Evolutionary conservation across 2,797 vertebrate species (phyloP).

Genomic region (Gallinago nigripennis): DNA sequence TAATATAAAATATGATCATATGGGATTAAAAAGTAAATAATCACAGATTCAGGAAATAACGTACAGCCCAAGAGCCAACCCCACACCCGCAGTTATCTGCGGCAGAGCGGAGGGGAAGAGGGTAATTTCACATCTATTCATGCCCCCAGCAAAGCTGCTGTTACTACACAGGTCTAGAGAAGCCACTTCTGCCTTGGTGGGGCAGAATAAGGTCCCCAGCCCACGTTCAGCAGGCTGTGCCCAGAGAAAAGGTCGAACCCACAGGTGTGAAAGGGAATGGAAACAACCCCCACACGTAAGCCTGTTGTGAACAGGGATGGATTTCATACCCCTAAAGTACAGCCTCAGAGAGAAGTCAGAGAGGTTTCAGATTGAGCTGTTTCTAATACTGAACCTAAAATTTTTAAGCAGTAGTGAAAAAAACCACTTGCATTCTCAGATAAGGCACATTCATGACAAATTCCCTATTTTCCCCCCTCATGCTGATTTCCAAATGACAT

Average conservation of each 20-base stretch:
- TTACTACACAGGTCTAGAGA: background rate
- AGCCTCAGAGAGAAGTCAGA: background rate
- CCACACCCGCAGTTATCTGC: background rate
- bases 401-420: background rate
- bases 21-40: background rate
- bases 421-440: background rate
- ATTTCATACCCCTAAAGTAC: fast-evolving
- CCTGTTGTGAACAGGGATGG: background rate
- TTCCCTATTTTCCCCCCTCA: background rate
- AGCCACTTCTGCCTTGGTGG: background rate
- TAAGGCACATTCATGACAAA: background rate
- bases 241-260: background rate
- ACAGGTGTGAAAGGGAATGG: background rate
- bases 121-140: background rate
- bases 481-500: background rate
- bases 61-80: background rate
- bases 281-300: background rate
- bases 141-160: background rate
- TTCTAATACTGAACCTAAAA: background rate
- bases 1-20: background rate
- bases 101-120: background rate
- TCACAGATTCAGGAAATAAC: background rate
- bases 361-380: background rate
- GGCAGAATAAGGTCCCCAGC: background rate
- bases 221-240: fast-evolving